Conservation (phyloP, 2,113 vertebrate genomes). For the Phasianus colchicus region DNA sequence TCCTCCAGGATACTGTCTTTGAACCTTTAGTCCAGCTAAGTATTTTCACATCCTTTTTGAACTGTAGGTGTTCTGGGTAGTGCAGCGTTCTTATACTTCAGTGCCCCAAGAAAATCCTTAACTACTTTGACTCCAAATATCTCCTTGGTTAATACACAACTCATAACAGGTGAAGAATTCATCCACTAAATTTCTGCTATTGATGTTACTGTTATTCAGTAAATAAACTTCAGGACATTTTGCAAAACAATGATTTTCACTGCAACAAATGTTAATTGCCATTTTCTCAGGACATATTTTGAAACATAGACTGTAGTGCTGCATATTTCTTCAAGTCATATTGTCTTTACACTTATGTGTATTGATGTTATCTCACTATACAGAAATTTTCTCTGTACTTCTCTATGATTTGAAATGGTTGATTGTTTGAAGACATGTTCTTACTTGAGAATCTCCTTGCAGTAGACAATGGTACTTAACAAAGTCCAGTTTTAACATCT, state of each 20-base stretch:
- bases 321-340: background rate
- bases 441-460: background rate
- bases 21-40: background rate
- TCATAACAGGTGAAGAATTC: background rate
- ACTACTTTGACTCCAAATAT: background rate
- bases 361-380: background rate
- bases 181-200: background rate
- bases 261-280: background rate
- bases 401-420: background rate
- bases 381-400: background rate
- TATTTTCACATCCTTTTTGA: background rate
- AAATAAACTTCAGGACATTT: background rate
- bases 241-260: background rate
- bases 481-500: background rate
- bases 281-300: background rate
- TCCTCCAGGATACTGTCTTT: background rate
- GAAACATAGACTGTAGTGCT: background rate
- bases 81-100: background rate
- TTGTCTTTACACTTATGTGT: background rate
- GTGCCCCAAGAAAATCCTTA: background rate
- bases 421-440: background rate
- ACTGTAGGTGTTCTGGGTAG: background rate
- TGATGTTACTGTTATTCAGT: background rate
- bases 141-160: background rate
- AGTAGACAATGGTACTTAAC: background rate